phyloP scores from a whole-genome alignment of 2,888 invertebrate genomes.

The Coelopa pilipes region DNA sequence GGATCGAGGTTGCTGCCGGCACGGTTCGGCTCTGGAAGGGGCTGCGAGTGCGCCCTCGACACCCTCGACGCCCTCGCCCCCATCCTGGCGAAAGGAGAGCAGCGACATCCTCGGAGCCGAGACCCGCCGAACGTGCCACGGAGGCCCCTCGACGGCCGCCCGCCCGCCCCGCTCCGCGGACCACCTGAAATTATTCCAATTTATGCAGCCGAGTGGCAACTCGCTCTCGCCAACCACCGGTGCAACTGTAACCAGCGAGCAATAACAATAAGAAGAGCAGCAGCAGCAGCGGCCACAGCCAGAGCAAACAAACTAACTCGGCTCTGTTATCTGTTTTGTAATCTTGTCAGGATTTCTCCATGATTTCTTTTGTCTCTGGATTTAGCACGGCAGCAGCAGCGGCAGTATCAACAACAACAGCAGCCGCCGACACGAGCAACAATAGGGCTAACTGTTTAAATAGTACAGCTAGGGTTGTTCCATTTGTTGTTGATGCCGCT shows the following conservation, averaged over 20 bases:
- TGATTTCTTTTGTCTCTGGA: constrained; percentile 31
- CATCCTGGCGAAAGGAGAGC: background rate
- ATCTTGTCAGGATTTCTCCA: constrained; percentile 45
- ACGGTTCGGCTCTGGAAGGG: no score
- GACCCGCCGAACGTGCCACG: background rate
- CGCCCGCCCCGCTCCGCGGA: background rate
- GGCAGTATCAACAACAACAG: no score
- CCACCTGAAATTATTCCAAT: constrained; percentile 49
- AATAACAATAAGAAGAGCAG: background rate
- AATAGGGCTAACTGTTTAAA: constrained; percentile 23
- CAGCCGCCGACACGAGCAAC: background rate
- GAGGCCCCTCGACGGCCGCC: background rate
- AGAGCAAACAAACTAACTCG: constrained; percentile 12
- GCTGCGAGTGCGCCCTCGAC: no score
- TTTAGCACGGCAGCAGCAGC: background rate
- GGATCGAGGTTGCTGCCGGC: no score
- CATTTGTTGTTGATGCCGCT: constrained; percentile 21
- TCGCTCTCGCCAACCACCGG: background rate
- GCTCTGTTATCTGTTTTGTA: constrained; percentile 37
- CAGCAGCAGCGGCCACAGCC: constrained; percentile 18
- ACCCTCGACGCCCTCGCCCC: background rate
- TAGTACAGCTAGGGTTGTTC: background rate
- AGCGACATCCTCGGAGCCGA: background rate
- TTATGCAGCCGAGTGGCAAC: constrained; percentile 46
- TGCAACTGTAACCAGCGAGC: background rate